A percentile compares a stretch with the other conserved stretches of the same genome.
These are phyloP conservation scores for Drosophila tani DNA, from an alignment of 1,140 invertebrate genomes.

Conservation along the genomic window DNA sequence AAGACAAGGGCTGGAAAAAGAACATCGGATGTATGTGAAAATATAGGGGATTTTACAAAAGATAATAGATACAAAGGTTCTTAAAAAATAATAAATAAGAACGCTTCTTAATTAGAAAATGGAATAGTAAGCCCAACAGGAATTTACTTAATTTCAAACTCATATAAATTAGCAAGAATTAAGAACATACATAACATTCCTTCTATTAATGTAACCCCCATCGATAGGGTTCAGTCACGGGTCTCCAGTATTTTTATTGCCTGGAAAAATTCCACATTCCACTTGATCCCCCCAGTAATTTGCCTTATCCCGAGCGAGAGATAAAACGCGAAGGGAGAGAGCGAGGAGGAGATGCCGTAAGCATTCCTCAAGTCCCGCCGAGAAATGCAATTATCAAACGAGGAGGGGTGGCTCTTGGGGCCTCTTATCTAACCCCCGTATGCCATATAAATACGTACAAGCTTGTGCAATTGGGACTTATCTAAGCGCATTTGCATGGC, in stretches of 20 bases:
- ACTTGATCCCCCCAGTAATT: slow-evolving; percentile 21
- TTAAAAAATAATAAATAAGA: too few relatives aligned
- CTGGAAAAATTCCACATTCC: slow-evolving; percentile 20
- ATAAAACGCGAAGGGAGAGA: slow-evolving; percentile 14
- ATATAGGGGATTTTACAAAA: too few relatives aligned
- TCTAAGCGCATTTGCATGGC: slow-evolving; percentile 56
- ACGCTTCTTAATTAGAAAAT: not conserved
- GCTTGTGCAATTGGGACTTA: slow-evolving; percentile 58
- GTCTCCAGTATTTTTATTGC: not conserved
- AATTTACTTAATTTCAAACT: too few relatives aligned
- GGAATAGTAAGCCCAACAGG: not conserved
- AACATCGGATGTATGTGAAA: too few relatives aligned
- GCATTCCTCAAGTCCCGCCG: slow-evolving; percentile 11
- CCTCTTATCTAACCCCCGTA: slow-evolving; percentile 35
- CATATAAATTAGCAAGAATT: too few relatives aligned
- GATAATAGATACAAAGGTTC: not conserved
- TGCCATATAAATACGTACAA: not conserved
- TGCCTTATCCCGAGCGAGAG: slow-evolving; percentile 24
- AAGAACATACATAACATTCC: not conserved
- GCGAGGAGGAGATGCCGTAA: slow-evolving; percentile 21
- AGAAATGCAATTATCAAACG: slow-evolving; percentile 40
- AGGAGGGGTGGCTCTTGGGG: slow-evolving; percentile 36
- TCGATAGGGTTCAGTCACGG: not conserved
- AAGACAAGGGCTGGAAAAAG: not conserved
- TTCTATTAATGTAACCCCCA: not conserved